These are phyloP conservation scores for Oopsacas minuta DNA, from an alignment of 37 sponge, comb jelly and placozoan genomes.

Conservation along the genomic window DNA sequence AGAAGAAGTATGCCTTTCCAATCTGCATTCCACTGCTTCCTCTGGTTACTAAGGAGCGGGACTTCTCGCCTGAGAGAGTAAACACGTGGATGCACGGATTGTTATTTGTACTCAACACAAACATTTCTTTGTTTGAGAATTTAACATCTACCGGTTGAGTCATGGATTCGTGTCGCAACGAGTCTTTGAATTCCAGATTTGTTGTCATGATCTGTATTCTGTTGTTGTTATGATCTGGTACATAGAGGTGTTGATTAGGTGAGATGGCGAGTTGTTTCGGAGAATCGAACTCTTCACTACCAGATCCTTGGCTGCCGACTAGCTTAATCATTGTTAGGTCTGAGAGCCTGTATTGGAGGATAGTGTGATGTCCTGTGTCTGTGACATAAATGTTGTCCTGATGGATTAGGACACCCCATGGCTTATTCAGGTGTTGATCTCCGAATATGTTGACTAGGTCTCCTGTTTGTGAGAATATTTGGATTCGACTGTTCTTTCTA, in stretches of 20 bases:
- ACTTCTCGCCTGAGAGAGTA: background rate
- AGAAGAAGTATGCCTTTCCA: background rate
- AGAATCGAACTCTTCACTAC: background rate
- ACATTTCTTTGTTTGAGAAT: background rate
- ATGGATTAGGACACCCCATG: background rate
- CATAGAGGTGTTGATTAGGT: background rate
- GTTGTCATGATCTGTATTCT: background rate
- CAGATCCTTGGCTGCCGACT: slow-evolving; percentile 5
- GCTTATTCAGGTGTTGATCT: background rate
- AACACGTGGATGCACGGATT: slow-evolving; percentile 3
- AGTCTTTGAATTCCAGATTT: background rate
- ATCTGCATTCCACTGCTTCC: background rate
- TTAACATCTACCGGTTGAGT: background rate
- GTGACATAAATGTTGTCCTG: background rate
- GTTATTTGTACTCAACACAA: background rate
- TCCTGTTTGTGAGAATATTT: background rate
- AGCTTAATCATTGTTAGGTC: background rate
- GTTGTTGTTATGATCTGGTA: background rate
- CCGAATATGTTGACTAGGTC: background rate
- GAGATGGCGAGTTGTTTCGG: background rate
- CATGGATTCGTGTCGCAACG: background rate
- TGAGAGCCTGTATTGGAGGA: background rate
- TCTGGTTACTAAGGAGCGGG: background rate
- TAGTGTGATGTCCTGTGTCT: background rate
- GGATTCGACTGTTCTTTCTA: background rate